Evolutionary conservation across 2,797 vertebrate genomes (phyloP).

Genomic region (Lepidocolaptes lacrymiger): DNA sequence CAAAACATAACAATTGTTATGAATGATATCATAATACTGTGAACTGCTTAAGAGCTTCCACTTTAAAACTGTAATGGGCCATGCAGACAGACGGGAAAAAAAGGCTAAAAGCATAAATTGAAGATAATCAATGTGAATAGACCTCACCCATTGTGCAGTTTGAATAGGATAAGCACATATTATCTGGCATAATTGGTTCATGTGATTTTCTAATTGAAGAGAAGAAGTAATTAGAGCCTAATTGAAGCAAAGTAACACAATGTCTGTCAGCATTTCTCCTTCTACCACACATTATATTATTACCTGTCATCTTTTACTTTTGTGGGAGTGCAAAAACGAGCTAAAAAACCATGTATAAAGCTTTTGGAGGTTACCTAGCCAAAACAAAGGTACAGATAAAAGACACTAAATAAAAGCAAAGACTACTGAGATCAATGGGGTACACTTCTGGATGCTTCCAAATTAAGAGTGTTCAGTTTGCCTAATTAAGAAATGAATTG

Average conservation of each 20-base stretch:
- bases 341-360: neutral
- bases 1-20: slow-evolving; percentile 74
- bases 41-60: slow-evolving; percentile 87
- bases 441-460: neutral
- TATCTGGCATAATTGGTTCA: slow-evolving; percentile 76
- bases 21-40: slow-evolving; percentile 87
- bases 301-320: slow-evolving; percentile 69
- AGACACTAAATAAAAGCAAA: slow-evolving; percentile 33
- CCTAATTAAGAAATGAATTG: neutral
- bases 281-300: slow-evolving; percentile 66
- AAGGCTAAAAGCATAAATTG: slow-evolving; percentile 77
- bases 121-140: slow-evolving; percentile 77
- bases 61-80: slow-evolving; percentile 91
- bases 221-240: slow-evolving; percentile 77
- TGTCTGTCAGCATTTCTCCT: slow-evolving; percentile 73
- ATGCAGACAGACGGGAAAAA: slow-evolving; percentile 83
- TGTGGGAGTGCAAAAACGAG: slow-evolving; percentile 14
- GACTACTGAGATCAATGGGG: neutral
- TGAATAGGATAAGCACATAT: slow-evolving; percentile 78
- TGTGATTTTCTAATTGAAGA: slow-evolving; percentile 78
- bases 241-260: slow-evolving; percentile 75
- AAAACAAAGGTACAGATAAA: slow-evolving; percentile 11
- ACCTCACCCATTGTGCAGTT: slow-evolving; percentile 72
- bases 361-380: slow-evolving; percentile 26
- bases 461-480: neutral